Evolutionary conservation across 2,888 invertebrate genomes (phyloP).

Genomic region (Meandrusa payeni): DNA sequence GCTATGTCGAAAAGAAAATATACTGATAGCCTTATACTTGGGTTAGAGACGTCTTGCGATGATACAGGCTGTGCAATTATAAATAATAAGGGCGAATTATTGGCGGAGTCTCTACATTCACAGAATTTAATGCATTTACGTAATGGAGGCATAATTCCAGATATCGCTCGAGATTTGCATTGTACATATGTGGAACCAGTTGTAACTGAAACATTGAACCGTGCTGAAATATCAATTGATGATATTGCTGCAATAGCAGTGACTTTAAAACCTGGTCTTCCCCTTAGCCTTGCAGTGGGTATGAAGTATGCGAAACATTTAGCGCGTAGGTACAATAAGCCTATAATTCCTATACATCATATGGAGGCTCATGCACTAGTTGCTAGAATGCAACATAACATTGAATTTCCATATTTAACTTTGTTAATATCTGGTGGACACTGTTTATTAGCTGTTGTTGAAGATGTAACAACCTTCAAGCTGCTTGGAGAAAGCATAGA

Average conservation of each 20-base stretch:
- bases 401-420: conserved; percentile 93
- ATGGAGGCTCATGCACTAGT: conserved; percentile 99
- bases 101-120: conserved; percentile 91
- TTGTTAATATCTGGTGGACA: conserved; percentile 97
- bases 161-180: conserved; percentile 92
- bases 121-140: conserved; percentile 88
- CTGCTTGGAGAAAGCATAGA: conserved; percentile 91
- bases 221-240: conserved; percentile 81
- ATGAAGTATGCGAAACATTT: conserved; percentile 91
- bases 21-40: conserved; percentile 78
- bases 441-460: conserved; percentile 89
- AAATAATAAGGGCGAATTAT: conserved; percentile 84
- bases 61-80: conserved; percentile 97
- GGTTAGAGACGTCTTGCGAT: conserved; percentile 99
- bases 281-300: conserved; percentile 89
- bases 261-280: conserved; percentile 92
- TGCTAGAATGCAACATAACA: conserved; percentile 86
- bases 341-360: conserved; percentile 98
- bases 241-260: conserved; percentile 94
- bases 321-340: conserved; percentile 84
- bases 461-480: conserved; percentile 87
- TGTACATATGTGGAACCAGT: conserved; percentile 87
- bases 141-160: conserved; percentile 95
- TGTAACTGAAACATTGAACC: conserved; percentile 84
- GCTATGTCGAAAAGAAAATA: conserved; percentile 11